Evolutionary conservation across 2,113 vertebrate genomes (phyloP), one percentile per base, ranked within the genome.

Genomic region (Melanotaenia duboulayi): DNA sequence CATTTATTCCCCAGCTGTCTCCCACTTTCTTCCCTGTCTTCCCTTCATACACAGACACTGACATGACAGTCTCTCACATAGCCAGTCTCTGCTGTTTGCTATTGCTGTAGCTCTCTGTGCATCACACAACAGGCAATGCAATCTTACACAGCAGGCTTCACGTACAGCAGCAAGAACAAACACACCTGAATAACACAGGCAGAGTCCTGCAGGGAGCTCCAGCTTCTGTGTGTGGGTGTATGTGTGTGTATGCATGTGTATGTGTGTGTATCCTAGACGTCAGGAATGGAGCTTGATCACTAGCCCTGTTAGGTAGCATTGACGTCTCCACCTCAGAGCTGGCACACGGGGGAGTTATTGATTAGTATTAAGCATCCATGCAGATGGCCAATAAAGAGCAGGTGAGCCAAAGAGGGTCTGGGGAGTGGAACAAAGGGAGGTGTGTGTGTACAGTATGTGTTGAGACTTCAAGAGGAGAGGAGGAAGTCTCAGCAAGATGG

Each of bases 311-410:
- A 90, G 91, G 87, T 80, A 77, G 75, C 83, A 85, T 84, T 90
- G 87, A 88, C 65, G 57, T 89, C 85, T 87, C 79, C 86, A 90
- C 87, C 85, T 91, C 81, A 73, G 87, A 85, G 81, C 74, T 89
- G 81, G 81, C 85, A 76, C 88, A 80, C 88, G 65, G 83, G 85
- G 87, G 85, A 87, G 77, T 80, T 87, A 92, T 91, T 92, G 91
- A 92, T 91, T 89, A 87, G 86, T 83, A 89, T 87, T 91, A 90
- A 87, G 86, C 89, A 89, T 89, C 81, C 88, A 91, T 91, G 88
- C 89, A 91, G 87, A 92, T 85, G 87, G 81, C 83, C 89, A 89
- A 87, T 87, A 86, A 89, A 90, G 75, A 85, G 81, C 78, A 86
- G 82, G 78, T 83, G 89, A 85, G 82, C 75, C 72, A 80, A 85